Base-by-base conservation (phyloP, 2,113 vertebrate species). In the Dromas ardeola region DNA sequence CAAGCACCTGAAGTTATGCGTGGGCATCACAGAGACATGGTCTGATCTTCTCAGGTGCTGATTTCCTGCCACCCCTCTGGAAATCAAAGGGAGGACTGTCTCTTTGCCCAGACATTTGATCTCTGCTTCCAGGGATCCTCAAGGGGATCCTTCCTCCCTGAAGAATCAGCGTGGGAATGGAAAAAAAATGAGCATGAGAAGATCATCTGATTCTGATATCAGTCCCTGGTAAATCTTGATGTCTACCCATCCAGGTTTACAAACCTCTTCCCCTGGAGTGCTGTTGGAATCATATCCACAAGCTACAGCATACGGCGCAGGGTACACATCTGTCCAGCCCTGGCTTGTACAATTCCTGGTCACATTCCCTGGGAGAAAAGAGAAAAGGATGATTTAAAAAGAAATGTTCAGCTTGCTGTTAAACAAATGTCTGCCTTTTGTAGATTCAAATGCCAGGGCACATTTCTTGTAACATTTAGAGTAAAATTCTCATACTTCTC, bases 251-350 rank as follows among this genome's bases (percentile, higher is more conserved):
- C 7, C n/a, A 23, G 27, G 15, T 50, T 58, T 85, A 97, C 94
- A 93, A 82, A 99, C 99, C 99, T 98, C 98, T 13, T 99, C 98
- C 17, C 98, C 97, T 12, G 61, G 85, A 0, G 97, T 98, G 90
- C 95, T 90, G 92, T 98, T 99, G 86, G 98, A 93, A 82, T 99
- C 98, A 47, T 98, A 98, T 29, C 99, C 99, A 93, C 99, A 99
- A 95, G 98, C 99, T 8, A 97, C 1, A 0, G 96, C 12, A 1
- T 99, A 99, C 3, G 98, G 98, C 3, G 98, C 95, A 5, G 99
- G 99, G 80, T 98, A 98, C 97, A 99, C 98, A 6, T 98, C 97
- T 0, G 99, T 98, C 99, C 99, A 99, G 89, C 99, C 99, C 12
- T 98, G 95, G 7, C 93, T 98, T 0, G 99, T 99, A 79, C 99